Conservation (phyloP, 2,113 vertebrate species). For the Todiramphus saurophagus region DNA sequence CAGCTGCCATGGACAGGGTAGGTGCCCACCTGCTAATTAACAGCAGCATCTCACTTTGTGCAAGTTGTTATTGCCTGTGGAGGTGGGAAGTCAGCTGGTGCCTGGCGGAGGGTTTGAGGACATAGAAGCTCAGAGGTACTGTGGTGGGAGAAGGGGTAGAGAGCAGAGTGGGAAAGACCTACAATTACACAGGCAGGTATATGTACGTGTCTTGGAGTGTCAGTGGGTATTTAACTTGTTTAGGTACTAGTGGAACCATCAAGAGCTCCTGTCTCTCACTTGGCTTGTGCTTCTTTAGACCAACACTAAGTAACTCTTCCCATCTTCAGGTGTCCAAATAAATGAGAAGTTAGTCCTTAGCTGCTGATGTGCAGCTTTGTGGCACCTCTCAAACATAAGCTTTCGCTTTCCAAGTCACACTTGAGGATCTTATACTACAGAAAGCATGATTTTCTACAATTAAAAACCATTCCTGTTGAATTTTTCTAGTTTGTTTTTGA, state of each 20-base stretch:
- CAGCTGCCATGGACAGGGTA: not conserved
- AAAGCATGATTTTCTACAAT: not conserved
- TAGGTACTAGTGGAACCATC: not conserved
- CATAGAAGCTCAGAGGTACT: not conserved
- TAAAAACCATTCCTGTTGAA: not conserved
- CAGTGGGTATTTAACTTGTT: not conserved
- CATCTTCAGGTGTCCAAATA: not conserved
- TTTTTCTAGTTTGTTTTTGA: not conserved
- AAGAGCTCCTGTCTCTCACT: not conserved
- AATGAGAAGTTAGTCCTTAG: not conserved
- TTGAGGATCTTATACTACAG: not conserved
- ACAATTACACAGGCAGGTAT: fast-evolving
- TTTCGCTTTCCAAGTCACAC: fast-evolving
- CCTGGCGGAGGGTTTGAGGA: not conserved
- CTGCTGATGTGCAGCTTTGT: not conserved
- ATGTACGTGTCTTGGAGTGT: not conserved
- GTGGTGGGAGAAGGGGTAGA: too few species aligned
- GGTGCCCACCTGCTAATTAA: not conserved
- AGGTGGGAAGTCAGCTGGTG: not conserved
- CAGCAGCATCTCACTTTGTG: not conserved
- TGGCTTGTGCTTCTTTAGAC: not conserved
- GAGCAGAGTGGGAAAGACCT: not conserved
- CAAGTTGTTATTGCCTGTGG: not conserved
- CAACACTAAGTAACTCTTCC: not conserved
- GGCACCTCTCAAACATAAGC: not conserved